Evolutionary conservation across 2,888 invertebrate species (phyloP).

Genomic region (Aphidius colemani): DNA sequence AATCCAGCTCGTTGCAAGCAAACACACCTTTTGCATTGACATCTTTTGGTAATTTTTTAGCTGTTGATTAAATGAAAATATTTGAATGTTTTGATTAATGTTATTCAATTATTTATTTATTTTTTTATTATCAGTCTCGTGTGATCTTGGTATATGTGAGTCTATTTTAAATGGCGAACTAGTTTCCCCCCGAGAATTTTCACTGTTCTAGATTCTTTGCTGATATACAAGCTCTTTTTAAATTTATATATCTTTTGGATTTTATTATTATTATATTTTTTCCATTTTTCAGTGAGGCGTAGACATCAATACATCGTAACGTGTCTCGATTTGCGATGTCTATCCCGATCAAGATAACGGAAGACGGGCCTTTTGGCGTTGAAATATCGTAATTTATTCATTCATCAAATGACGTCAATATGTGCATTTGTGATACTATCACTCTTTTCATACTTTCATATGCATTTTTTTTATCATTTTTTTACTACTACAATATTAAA

Average conservation of each 20-base stretch:
- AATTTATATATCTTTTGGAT: conserved; percentile 8
- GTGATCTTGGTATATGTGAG: conserved; percentile 23
- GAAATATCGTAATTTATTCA: conserved; percentile 12
- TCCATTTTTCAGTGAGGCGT: neutral
- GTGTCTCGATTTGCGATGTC: neutral
- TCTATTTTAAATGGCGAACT: conserved; percentile 29
- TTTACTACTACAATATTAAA: too few species aligned
- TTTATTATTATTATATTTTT: neutral
- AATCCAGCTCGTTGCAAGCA: conserved; percentile 93
- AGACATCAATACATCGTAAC: neutral
- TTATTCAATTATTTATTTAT: neutral
- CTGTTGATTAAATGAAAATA: conserved; percentile 59
- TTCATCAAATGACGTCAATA: conserved; percentile 7
- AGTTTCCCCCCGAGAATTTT: conserved; percentile 43
- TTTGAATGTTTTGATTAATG: neutral
- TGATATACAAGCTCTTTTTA: conserved; percentile 11
- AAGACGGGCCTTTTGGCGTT: conserved; percentile 3
- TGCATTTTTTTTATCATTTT: neutral
- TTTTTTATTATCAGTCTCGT: conserved; percentile 31
- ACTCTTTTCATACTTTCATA: neutral
- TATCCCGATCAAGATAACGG: conserved; percentile 8
- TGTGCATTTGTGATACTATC: neutral
- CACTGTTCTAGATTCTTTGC: conserved; percentile 44
- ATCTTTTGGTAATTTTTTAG: conserved; percentile 85
- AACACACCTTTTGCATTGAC: conserved; percentile 89